Evolutionary conservation across 2,113 vertebrate genomes (phyloP), one percentile per base, ranked within the genome.

Genomic region (Phalacrocorax brasilianus): DNA sequence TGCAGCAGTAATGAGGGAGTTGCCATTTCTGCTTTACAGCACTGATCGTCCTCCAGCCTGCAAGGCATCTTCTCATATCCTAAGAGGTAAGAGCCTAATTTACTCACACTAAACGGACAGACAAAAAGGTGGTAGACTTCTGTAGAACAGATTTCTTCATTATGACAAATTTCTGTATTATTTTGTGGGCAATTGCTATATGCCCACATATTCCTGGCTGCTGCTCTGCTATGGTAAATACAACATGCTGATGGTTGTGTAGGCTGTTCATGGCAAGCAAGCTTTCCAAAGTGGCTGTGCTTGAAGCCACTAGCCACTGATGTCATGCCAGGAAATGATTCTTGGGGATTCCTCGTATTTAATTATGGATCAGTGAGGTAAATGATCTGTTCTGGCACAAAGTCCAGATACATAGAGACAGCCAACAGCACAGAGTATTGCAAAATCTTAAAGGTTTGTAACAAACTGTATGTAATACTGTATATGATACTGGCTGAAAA

Each of bases 1-100:
- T 85, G 49, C 67, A 62, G 45, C 35, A 32, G 11, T 93, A 80
- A 80, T 15, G 32, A 85, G 24, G 30, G 6, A 61, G 76, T 32
- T 95, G 45, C 45, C n/a, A 9, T 73, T 92, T 94, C 82, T 97
- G 27, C 63, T 83, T 93, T 83, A 56, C 83, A 97, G 91, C 53
- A 35, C 59, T 24, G 9, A 38, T 78, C 38, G 4, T 50, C 95
- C 92, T 92, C 67, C 67, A 96, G 72, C 22, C 94, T 95, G 95
- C 94, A 96, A 92, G 80, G 56, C 78, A 92, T 53, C 91, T 94
- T 83, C 94, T 96, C 73, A 14, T 47, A 96, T 88, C 77, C 62
- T 12, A 83, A 86, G 74, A 98, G 98, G 98, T 98, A 98, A 98
- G 98, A 97, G 19, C 14, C 30, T 61, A 42, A 88, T 85, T 89